Evolutionary conservation across 2,797 vertebrate species (phyloP), one percentile per base, ranked within the genome.

Genomic region (Poeciliopsis presidionis): DNA sequence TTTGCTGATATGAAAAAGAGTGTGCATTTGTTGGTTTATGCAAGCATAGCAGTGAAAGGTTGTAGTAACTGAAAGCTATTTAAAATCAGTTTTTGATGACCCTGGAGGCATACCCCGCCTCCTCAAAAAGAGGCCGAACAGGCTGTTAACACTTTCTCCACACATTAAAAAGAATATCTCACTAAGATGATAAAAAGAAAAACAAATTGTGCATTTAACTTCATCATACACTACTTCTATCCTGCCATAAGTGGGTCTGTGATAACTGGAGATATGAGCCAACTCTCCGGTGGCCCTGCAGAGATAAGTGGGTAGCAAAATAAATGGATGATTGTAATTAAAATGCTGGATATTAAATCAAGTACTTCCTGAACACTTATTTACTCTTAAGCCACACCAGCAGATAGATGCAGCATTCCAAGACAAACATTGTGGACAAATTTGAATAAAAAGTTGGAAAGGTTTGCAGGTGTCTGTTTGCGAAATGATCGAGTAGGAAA

Each of bases 21-120:
- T 67, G 69, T 47, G 43, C 39, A 43, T 80, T 81, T 74, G 72
- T 81, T 39, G 25, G 63, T 65, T 51, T 72, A 18, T 4, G 39
- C 12, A 28, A 28, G 59, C 18, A 30, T 41, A 61, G 41, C 8
- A 47, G 51, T 79, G 1, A 18, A 73, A 18, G 8, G 55, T 41
- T 74, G 43, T 9, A 74, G 49, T 53, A 45, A 12, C 30, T 65
- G 30, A 18, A 36, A 7, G 33, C 8, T 65, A 22, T 65, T 65
- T 39, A 53, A 36, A 33, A 63, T 63, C 30, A 9, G 20, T 36
- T 20, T 39, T 22, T 65, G 14, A 33, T 1, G 36, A 65, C 61
- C 61, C 61, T 61, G 13, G 28, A 7, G 22, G 30, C 30, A 33
- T 39, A 8, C 0, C 14, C 2, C 18, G 16, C 16, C 30, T 18